Conservation (phyloP, 2,888 invertebrate species). For the Eupithecia centaureata region DNA sequence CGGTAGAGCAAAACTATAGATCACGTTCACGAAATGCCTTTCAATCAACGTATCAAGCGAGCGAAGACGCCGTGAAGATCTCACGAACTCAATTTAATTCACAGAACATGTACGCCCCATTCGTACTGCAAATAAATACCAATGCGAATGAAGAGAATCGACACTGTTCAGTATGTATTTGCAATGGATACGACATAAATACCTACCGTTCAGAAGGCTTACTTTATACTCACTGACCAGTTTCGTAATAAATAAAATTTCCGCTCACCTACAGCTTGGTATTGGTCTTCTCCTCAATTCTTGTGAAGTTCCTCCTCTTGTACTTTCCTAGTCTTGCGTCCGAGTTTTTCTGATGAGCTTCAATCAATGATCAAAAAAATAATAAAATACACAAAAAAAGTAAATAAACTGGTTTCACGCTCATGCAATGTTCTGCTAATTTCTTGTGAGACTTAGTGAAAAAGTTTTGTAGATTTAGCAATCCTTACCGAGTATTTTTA, state of each 20-base stretch:
- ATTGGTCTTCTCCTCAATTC: not conserved
- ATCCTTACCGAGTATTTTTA: not conserved
- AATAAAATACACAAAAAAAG: not conserved
- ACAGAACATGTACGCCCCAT: conserved; percentile 61
- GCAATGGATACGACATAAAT: conserved; percentile 7
- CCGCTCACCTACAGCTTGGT: not conserved
- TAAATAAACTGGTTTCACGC: not conserved
- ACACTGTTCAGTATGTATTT: conserved; percentile 27
- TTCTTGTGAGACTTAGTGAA: not conserved
- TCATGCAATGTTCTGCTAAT: not conserved
- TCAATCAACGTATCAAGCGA: conserved; percentile 69
- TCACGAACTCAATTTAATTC: conserved; percentile 67
- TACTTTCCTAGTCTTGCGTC: not conserved
- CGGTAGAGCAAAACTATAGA: conserved; percentile 43
- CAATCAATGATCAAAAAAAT: not conserved
- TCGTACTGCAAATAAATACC: conserved; percentile 63
- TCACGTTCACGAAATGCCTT: conserved; percentile 67
- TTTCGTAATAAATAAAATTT: not conserved
- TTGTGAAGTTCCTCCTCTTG: not conserved
- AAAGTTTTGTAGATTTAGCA: not conserved
- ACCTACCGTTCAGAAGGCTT: not conserved
- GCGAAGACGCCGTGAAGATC: conserved; percentile 53
- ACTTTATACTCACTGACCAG: not conserved
- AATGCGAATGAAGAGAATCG: conserved; percentile 56
- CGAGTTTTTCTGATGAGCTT: not conserved